These are phyloP conservation scores for Diarsia rubi DNA, from an alignment of 2,888 invertebrate genomes.

Conservation along the genomic window DNA sequence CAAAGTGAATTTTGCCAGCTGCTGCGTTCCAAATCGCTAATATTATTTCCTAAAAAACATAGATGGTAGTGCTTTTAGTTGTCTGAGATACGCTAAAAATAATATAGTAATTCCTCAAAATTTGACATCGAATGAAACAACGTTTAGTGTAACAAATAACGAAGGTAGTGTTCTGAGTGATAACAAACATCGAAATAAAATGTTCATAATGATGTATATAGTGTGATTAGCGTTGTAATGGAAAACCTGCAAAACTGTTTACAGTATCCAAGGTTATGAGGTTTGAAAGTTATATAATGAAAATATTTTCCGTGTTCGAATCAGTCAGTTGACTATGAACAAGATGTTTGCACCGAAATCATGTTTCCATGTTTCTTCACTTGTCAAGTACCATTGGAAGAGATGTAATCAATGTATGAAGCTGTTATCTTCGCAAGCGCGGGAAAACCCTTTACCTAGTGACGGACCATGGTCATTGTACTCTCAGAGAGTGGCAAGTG, in stretches of 20 bases:
- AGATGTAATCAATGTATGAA: conserved; percentile 80
- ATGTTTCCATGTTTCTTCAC: conserved; percentile 73
- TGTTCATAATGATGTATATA: conserved; percentile 17
- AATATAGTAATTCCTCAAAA: conserved; percentile 3
- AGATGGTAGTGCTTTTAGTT: neutral
- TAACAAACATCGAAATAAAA: conserved; percentile 14
- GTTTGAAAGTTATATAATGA: conserved; percentile 75
- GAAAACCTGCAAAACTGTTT: conserved; percentile 53
- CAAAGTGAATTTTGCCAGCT: conserved; percentile 1
- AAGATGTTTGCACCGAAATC: conserved; percentile 79
- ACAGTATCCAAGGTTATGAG: conserved; percentile 67
- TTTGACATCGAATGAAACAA: neutral
- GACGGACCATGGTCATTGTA: conserved; percentile 90
- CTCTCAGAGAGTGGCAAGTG: conserved; percentile 90
- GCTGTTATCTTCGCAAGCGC: conserved; percentile 79
- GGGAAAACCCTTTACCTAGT: conserved; percentile 66
- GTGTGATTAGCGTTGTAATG: conserved; percentile 30
- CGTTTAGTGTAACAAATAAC: neutral
- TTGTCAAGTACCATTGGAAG: conserved; percentile 78
- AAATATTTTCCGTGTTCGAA: conserved; percentile 64
- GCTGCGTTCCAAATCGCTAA: conserved; percentile 23
- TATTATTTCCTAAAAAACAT: neutral
- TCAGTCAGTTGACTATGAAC: conserved; percentile 71
- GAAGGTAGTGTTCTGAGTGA: conserved; percentile 7
- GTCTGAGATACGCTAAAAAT: neutral